Conservation (phyloP, 2,797 vertebrate genomes). For the Sebastiscus tertius region DNA sequence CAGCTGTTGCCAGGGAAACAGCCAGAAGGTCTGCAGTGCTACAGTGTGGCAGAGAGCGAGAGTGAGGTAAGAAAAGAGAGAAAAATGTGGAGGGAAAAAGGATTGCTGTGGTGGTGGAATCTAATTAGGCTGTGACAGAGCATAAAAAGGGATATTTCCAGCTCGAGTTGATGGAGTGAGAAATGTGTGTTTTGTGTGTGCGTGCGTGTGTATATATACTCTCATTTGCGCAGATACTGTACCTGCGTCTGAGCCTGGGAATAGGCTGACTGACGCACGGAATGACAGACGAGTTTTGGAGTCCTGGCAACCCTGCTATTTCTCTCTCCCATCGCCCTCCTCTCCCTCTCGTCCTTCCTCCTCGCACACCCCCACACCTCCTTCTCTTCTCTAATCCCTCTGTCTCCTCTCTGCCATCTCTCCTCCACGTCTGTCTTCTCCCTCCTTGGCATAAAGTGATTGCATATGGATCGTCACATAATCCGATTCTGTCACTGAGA, state of each 20-base stretch:
- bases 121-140: slow-evolving; percentile 75
- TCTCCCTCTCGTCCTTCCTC: slow-evolving; percentile 30
- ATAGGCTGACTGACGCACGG: slow-evolving; percentile 83
- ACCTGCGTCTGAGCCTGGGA: slow-evolving; percentile 79
- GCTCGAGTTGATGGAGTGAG: slow-evolving; percentile 34
- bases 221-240: slow-evolving; percentile 67
- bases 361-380: slow-evolving; percentile 55
- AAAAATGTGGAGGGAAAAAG: slow-evolving; percentile 51
- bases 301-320: slow-evolving; percentile 75
- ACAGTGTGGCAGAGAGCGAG: slow-evolving; percentile 66
- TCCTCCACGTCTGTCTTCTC: slow-evolving; percentile 63
- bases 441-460: slow-evolving; percentile 65
- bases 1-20: slow-evolving; percentile 86
- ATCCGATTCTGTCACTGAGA: slow-evolving; percentile 72
- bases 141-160: slow-evolving; percentile 58
- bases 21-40: slow-evolving; percentile 65
- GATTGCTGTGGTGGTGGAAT: slow-evolving; percentile 68
- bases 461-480: slow-evolving; percentile 73
- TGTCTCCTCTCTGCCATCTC: slow-evolving; percentile 52
- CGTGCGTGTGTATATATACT: slow-evolving; percentile 13
- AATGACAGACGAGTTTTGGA: slow-evolving; percentile 78
- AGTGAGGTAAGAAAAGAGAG: slow-evolving; percentile 74
- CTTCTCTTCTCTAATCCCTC: slow-evolving; percentile 55
- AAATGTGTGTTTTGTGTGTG: slow-evolving; percentile 28
- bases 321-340: slow-evolving; percentile 49